Evolutionary conservation across 2,797 vertebrate genomes (phyloP).

Genomic region (Pelobates cultripes): DNA sequence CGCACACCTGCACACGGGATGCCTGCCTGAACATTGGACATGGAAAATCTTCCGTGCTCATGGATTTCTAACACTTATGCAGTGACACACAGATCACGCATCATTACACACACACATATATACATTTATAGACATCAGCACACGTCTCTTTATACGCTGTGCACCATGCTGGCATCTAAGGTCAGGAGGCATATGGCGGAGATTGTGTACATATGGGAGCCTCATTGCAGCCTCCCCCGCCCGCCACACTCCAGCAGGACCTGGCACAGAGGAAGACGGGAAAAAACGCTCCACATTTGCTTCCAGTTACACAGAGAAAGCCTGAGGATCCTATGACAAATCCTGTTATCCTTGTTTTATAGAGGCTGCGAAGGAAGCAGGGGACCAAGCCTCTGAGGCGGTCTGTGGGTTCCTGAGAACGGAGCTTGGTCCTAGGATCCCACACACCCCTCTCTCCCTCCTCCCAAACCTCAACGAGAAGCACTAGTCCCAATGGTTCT

Average conservation of each 20-base stretch:
- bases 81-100: too few relatives aligned
- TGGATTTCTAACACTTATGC: too few relatives aligned
- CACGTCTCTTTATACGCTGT: not conserved
- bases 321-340: conserved; percentile 12
- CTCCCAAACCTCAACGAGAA: not conserved
- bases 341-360: not conserved
- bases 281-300: conserved; percentile 36
- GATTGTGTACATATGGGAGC: conserved; percentile 20
- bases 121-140: not conserved
- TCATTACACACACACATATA: not conserved
- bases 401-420: conserved; percentile 45
- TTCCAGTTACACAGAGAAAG: conserved; percentile 45
- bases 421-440: conserved; percentile 18
- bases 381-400: conserved; percentile 6
- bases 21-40: too few relatives aligned
- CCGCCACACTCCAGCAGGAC: not conserved
- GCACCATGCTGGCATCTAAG: conserved; percentile 2
- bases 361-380: conserved; percentile 21
- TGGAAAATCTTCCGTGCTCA: too few relatives aligned
- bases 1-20: not conserved
- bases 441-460: conserved; percentile 16
- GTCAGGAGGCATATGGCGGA: conserved; percentile 32
- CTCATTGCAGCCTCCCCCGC: not conserved
- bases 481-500: conserved; percentile 30
- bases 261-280: conserved; percentile 1